These are phyloP conservation scores for Bryconaethiops microstoma DNA, from an alignment of 2,797 vertebrate genomes.

Conservation along the genomic window DNA sequence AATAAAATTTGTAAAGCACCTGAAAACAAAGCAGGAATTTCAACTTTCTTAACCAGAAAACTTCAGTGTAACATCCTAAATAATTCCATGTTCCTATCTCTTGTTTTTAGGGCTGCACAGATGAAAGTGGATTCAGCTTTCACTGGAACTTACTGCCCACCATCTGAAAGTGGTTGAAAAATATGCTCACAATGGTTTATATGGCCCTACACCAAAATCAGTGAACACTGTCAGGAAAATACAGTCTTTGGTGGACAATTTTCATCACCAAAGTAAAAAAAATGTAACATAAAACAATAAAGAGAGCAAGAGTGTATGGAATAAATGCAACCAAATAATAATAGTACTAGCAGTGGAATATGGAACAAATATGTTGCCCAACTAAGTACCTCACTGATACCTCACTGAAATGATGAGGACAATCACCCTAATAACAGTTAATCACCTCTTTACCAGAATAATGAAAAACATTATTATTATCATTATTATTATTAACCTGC, in stretches of 20 bases:
- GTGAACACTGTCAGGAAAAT: not conserved
- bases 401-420: no score
- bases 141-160: not conserved
- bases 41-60: not conserved
- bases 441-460: no score
- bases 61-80: not conserved
- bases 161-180: conserved; percentile 4
- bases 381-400: no score
- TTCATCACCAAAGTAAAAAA: no score
- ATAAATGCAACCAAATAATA: no score
- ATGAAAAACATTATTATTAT: no score
- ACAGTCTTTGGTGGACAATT: not conserved
- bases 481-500: no score
- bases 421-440: no score
- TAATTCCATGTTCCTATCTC: not conserved
- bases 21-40: conserved; percentile 1
- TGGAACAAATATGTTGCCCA: no score
- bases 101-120: not conserved
- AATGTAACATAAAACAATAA: no score
- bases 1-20: not conserved
- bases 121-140: conserved; percentile 4
- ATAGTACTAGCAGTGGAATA: no score
- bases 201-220: not conserved
- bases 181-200: not conserved
- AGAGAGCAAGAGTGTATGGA: no score